Conservation (phyloP, 2,888 invertebrate species). For the Colletes collaris region DNA sequence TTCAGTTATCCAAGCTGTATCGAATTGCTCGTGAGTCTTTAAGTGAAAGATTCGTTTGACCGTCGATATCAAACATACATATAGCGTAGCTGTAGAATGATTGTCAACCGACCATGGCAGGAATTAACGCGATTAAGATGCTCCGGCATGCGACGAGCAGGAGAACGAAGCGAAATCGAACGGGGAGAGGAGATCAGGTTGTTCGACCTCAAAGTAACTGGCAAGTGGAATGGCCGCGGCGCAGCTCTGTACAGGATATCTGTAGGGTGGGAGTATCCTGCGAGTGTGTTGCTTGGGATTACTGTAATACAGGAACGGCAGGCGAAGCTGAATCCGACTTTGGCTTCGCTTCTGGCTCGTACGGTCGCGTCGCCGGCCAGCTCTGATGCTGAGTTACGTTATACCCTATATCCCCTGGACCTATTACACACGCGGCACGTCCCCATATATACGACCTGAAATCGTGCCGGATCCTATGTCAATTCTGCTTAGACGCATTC, state of each 20-base stretch:
- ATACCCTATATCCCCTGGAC: conserved; percentile 79
- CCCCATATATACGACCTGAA: conserved; percentile 73
- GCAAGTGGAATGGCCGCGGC: conserved; percentile 76
- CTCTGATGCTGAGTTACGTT: conserved; percentile 82
- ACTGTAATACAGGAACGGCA: conserved; percentile 70
- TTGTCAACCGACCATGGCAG: conserved; percentile 50
- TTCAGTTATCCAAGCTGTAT: too few relatives aligned
- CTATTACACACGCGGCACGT: conserved; percentile 74
- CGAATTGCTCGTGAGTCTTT: too few relatives aligned
- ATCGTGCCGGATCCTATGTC: conserved; percentile 48
- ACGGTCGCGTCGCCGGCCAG: conserved; percentile 45
- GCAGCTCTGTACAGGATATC: conserved; percentile 59
- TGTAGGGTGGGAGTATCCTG: conserved; percentile 62
- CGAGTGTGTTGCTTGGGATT: conserved; percentile 79
- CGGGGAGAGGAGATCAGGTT: conserved; percentile 49
- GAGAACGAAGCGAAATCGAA: conserved; percentile 49
- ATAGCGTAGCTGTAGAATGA: conserved; percentile 27
- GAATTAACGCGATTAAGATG: conserved; percentile 77
- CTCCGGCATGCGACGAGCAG: conserved; percentile 70
- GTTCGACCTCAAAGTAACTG: conserved; percentile 78
- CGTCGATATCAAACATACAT: conserved; percentile 13
- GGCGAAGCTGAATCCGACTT: conserved; percentile 42
- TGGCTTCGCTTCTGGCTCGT: conserved; percentile 29
- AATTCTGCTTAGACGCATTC: conserved; percentile 32
- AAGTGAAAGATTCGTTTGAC: too few relatives aligned